Conservation (phyloP, 2,888 invertebrate genomes). For the Ommatoiulus sabulosus region DNA sequence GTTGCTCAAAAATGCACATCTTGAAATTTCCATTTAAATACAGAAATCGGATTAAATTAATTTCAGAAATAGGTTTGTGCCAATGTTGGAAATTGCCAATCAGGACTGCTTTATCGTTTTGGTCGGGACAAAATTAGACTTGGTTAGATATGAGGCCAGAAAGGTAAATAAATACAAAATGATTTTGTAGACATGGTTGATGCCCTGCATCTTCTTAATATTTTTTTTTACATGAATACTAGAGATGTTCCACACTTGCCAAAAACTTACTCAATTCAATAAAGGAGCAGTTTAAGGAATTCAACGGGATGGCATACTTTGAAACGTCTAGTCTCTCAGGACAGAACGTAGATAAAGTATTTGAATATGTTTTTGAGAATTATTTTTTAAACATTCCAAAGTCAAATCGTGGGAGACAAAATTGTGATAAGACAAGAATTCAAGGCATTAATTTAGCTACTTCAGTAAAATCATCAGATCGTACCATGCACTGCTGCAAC, state of each 20-base stretch:
- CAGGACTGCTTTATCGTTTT: slow-evolving; percentile 57
- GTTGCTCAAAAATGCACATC: too few relatives aligned
- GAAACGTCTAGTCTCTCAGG: slow-evolving; percentile 58
- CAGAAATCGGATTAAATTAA: background rate
- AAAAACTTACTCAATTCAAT: slow-evolving; percentile 38
- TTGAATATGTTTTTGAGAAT: slow-evolving; percentile 57
- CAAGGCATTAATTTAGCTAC: background rate
- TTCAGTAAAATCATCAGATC: background rate
- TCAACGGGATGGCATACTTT: slow-evolving; percentile 53
- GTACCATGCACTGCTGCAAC: slow-evolving; percentile 24
- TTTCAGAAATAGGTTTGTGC: slow-evolving; percentile 57
- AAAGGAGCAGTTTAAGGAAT: slow-evolving; percentile 52
- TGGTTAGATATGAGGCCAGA: slow-evolving; percentile 41
- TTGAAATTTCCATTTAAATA: too few relatives aligned
- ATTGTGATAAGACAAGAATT: background rate
- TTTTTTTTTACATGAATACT: background rate
- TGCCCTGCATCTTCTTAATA: background rate
- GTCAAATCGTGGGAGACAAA: background rate
- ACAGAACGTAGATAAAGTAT: slow-evolving; percentile 57
- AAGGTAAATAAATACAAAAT: slow-evolving; percentile 37
- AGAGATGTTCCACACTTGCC: slow-evolving; percentile 3
- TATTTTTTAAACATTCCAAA: background rate
- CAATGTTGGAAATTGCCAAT: slow-evolving; percentile 55
- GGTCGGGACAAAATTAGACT: slow-evolving; percentile 57
- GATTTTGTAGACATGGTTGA: background rate